Base-by-base conservation (phyloP, 2,113 vertebrate species). In the Hippocampus barbouri region DNA sequence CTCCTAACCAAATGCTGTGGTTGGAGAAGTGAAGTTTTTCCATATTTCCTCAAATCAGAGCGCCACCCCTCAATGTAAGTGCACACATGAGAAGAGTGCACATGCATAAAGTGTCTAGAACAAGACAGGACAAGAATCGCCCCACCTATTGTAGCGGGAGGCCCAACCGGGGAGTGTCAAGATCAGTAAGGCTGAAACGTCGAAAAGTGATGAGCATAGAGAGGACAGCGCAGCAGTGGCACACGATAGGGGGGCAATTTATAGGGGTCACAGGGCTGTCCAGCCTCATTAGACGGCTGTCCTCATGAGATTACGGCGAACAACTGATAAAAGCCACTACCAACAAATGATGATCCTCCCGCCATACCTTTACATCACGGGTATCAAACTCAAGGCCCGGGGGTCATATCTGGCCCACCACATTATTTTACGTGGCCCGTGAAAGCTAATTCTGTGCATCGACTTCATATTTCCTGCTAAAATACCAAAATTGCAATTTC, bases 211-310 rank as follows among this genome's bases (percentile, higher is more conserved):
- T 62, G 57, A 78, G 77, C 20, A 21, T 40, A 61, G 73, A 82
- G 70, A 75, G 70, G 74, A 80, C 77, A 69, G 76, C 78, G 5
- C 72, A 66, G 80, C 45, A 61, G 74, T 68, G 72, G 79, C 45
- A 8, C 51, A 54, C 9, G 51, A 54, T n/a, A 54, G 20, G 20
- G 47, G 51, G 51, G 65, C 63, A 47, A 34, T 23, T 74, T 47
- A 51, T 1, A 66, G 45, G 80, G 80, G 70, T 74, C 80, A 73
- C 53, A 40, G 79, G 76, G 73, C 77, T 51, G 79, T 82, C 79
- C 1, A 16, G 49, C 43, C 59, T 60, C 23, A 84, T 87, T 77
- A 73, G 25, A 68, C 60, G 25, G 57, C 38, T 60, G 38, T 69
- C 40, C 59, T 34, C 49, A 25, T 18, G 8, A 71, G 23, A 51